Evolutionary conservation across 2,113 vertebrate species (phyloP), one percentile per base, ranked within the genome.

Genomic region (Lepisosteus oculatus): DNA sequence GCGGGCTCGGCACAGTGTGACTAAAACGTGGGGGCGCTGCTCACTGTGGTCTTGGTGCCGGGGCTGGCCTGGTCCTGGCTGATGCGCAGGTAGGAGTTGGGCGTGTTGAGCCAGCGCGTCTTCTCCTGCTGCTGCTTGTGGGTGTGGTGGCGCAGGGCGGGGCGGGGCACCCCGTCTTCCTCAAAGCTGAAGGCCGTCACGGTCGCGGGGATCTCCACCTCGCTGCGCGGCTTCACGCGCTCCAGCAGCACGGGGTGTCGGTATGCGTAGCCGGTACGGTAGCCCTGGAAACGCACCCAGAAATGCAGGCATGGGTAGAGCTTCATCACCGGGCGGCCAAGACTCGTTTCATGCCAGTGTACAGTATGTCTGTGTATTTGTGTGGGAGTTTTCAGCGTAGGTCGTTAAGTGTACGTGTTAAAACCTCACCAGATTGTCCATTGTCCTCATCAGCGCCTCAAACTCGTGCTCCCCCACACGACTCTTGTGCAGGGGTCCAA

Each of bases 61-160:
- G 54, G 94, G 75, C 90, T 86, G 43, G 92, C 85, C 56, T 94
- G 92, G 0, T 93, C 93, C 79, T 96, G 93, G 14, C 81, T 96
- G 84, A 99, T 93, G 71, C 95, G 93, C 76, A 95, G 91, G 89
- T 99, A 99, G 77, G 91, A 92, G 86, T 99, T 99, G 62, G 97
- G 97, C 0, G 97, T 98, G 87, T 99, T 99, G 75, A 99, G 95
- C 97, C 97, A 99, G 12, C 97, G 90, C 0, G 96, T 98, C 87
- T 95, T 96, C 86, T 99, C 97, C 82, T 96, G 96, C 88, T 99
- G 97, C 76, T 98, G 97, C 41, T 93, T 93, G 80, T 98, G 96
- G 55, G 94, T 90, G 0, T 96, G 95, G 9, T 93, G 95, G 29
- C 94, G 89, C 80, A 94, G 91, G 0, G 90, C 80, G 0, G 93